Evolutionary conservation across 2,113 vertebrate genomes (phyloP), one percentile per base, ranked within the genome.

Genomic region (Dendropsophus ebraccatus): DNA sequence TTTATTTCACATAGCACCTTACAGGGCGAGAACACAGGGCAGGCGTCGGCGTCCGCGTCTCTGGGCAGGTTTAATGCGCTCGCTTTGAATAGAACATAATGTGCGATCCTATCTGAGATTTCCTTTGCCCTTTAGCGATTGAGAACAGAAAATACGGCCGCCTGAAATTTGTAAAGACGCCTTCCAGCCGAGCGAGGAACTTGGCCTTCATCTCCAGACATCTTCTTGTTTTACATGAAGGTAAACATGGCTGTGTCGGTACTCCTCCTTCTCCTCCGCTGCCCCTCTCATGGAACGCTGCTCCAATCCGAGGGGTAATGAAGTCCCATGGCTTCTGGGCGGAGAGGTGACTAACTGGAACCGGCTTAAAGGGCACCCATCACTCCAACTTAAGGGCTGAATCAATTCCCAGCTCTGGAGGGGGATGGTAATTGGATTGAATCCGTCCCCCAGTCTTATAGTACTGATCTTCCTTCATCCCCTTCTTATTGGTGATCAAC

Each of bases 121-220:
- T 28, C 8, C 28, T 37, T 70, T 83, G 81, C 81, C 81, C 81
- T 83, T 83, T 83, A 83, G 81, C 81, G 49, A 35, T 25, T 23
- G 49, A 52, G 17, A 54, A n/a, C 21, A 10, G 28, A 82, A 52
- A 8, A 1, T 52, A 7, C 79, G 47, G 80, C 41, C 25, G 28
- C 16, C n/a, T 35, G 62, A 82, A 70, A 82, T 54, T 5, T 70
- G 45, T 25, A 32, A n/a, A 21, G 28, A 50, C 28, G 6, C n/a
- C 17, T 82, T 47, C 62, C 62, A 67, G 25, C 60, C 1, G 47
- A 49, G 81, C 62, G 41, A 25, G 50, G 28, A 77, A 5, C 49
- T 21, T 32, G 75, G 75, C 50, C 75, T 77, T 77, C 75, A 54
- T 28, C 69, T 77, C 81, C 6, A 70, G 81, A 83, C 81, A 11